phyloP scores from a whole-genome alignment of 1,140 invertebrate species.

The Amyelois transitella region DNA sequence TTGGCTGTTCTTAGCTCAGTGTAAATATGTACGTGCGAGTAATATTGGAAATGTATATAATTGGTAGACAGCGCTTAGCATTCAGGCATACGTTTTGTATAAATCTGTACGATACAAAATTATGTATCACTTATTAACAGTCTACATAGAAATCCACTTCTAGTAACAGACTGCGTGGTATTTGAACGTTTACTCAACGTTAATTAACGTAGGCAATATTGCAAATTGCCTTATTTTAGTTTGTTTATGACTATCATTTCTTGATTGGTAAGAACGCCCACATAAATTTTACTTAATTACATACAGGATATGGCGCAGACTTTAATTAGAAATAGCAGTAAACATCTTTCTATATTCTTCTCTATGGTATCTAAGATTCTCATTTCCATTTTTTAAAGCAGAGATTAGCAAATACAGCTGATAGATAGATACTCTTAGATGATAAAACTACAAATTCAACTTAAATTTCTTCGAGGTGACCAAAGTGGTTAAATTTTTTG shows the following conservation, averaged over 20 bases:
- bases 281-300: background rate
- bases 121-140: conserved; percentile 6
- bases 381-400: too few species aligned
- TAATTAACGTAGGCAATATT: background rate
- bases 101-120: too few species aligned
- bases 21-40: conserved; percentile 1
- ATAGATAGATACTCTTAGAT: too few species aligned
- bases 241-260: background rate
- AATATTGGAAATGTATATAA: background rate
- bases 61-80: too few species aligned
- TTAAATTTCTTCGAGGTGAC: too few species aligned
- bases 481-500: too few species aligned
- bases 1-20: background rate
- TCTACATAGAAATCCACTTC: conserved; percentile 33
- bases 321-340: background rate
- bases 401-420: too few species aligned
- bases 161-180: conserved; percentile 23
- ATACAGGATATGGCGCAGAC: background rate
- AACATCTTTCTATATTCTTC: too few species aligned
- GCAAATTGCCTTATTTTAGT: conserved; percentile 1
- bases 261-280: background rate
- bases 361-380: too few species aligned
- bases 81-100: too few species aligned
- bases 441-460: too few species aligned
- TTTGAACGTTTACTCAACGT: conserved; percentile 19